Base-by-base conservation (phyloP, 2,888 invertebrate genomes). In the Alloplasta piceator region DNA sequence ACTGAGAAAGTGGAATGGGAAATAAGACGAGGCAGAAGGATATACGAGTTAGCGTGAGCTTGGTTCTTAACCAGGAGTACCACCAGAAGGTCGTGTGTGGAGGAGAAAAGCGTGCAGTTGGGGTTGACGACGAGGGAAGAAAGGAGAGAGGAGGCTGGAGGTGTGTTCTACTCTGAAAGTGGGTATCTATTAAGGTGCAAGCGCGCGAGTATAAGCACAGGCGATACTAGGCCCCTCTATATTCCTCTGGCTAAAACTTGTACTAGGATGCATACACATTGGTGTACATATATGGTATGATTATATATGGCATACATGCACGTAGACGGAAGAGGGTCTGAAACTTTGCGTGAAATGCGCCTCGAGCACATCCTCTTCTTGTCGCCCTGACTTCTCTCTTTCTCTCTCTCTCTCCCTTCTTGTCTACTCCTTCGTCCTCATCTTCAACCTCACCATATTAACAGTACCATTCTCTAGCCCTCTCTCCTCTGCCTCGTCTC, bases 281-380 rank as follows among this genome's bases (percentile, higher is more conserved):
- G 10, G 43, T 9, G 43, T 43, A 85, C 85, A 26, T 26, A 26
- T 26, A 26, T 26, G 26, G 43, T 6, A 43, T 43, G 43, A 10
- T 43, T 43, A 43, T 78, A 64, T 76, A 64, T 50, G 50, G 52
- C 39, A 12, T 60, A 16, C 4, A n/a, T 36, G 5, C 5, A 60
- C 41, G 16, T 64, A 61, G 39, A 61, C n/a, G 60, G 16, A n/a
- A 16, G 58, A 50, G 43, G 63, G 52, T 58, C 64, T 77, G 85
- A 87, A 89, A 89, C 89, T 89, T 89, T 89, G 89, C 84, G 88
- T 85, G 87, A 87, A 88, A 87, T 86, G 86, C 87, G 87, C 88
- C 74, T 80, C 79, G 85, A 89, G 89, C 89, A 87, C 85, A 89
- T 89, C 87, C 86, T 86, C 85, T 52, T 52, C 52, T 52, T 26